A percentile compares a stretch with the other conserved stretches of the same genome.
These are phyloP conservation scores for Rhabdomys dilectus DNA, from an alignment of 2,113 vertebrate species.

Conservation along the genomic window DNA sequence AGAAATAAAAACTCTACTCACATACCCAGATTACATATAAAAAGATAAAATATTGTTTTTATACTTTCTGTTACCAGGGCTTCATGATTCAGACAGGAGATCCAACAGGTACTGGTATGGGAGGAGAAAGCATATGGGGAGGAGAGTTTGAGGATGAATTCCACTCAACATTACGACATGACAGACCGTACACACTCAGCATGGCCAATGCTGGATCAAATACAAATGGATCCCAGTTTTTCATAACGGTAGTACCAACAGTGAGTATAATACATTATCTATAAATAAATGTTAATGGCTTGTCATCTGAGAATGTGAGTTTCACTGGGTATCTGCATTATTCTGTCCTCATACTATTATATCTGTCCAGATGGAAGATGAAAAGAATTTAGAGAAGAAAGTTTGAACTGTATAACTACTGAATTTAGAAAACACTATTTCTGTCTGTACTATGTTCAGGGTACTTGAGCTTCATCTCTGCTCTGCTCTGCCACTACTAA, in stretches of 20 bases:
- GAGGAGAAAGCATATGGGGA: conserved; percentile 99
- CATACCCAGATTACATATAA: not conserved
- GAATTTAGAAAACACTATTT: conserved; percentile 37
- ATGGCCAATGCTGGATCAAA: conserved; percentile 97
- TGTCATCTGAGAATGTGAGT: conserved; percentile 49
- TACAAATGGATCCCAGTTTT: conserved; percentile 98
- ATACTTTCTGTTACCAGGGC: conserved; percentile 87
- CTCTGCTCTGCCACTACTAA: not conserved
- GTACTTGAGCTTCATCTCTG: conserved; percentile 6
- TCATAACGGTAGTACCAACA: conserved; percentile 97
- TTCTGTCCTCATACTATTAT: conserved; percentile 19
- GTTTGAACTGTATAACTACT: conserved; percentile 14
- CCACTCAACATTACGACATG: conserved; percentile 96
- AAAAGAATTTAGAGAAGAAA: conserved; percentile 48
- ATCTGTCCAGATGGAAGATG: conserved; percentile 27
- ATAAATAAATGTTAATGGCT: conserved; percentile 8
- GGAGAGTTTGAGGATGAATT: conserved; percentile 99
- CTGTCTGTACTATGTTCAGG: not conserved
- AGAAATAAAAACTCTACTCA: not conserved
- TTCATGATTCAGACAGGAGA: conserved; percentile 99
- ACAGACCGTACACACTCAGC: conserved; percentile 98
- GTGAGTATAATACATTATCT: conserved; percentile 87
- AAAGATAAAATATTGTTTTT: not conserved
- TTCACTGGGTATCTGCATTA: conserved; percentile 23
- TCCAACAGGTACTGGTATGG: conserved; percentile 99